phyloP scores from a whole-genome alignment of 2,888 invertebrate genomes.

The Rhamnusium bicolor region DNA sequence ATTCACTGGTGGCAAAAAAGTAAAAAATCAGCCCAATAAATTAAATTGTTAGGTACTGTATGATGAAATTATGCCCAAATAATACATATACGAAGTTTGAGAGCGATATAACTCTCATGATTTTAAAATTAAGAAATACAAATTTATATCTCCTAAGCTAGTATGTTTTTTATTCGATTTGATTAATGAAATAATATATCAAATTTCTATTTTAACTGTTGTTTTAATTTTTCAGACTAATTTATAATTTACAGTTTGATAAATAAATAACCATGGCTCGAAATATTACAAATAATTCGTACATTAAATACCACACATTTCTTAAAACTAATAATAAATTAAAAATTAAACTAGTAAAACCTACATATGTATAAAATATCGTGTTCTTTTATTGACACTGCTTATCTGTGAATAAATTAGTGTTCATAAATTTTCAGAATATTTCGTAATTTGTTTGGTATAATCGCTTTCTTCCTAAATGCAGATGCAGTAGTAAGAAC shows the following conservation, averaged over 20 bases:
- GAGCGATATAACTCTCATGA: too few relatives aligned
- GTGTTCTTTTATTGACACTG: constrained; percentile 11
- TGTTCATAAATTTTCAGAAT: constrained; percentile 18
- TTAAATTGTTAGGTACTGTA: too few relatives aligned
- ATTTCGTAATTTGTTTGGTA: neutral
- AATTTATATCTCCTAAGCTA: too few relatives aligned
- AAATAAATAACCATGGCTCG: neutral
- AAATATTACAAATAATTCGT: neutral
- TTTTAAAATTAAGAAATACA: too few relatives aligned
- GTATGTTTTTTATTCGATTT: too few relatives aligned
- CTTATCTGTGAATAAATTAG: constrained; percentile 15
- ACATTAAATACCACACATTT: neutral
- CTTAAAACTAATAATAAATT: constrained; percentile 24
- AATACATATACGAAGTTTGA: too few relatives aligned
- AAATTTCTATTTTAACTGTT: neutral
- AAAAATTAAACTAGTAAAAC: neutral
- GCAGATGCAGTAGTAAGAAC: constrained; percentile 16
- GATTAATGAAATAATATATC: neutral
- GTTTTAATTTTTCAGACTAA: neutral
- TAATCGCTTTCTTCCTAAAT: constrained; percentile 33
- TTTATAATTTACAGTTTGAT: neutral
- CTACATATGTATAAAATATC: constrained; percentile 12
- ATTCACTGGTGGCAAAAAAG: too few relatives aligned
- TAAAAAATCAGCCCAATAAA: too few relatives aligned
- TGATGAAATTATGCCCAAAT: too few relatives aligned